These are phyloP conservation scores for Trematocara variabile DNA, from an alignment of 2,113 vertebrate species.

Conservation along the genomic window DNA sequence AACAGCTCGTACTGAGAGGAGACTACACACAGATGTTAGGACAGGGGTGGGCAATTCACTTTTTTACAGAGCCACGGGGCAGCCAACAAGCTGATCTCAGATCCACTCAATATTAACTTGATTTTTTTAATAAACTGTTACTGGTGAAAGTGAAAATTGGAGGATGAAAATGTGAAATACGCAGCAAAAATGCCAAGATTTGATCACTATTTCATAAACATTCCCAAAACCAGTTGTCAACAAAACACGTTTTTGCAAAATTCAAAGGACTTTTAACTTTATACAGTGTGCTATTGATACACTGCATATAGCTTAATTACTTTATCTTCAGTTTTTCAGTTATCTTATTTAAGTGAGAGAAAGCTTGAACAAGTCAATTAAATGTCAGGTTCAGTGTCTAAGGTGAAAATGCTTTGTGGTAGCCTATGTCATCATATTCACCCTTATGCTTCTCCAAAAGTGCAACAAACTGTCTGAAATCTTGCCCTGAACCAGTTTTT, in stretches of 20 bases:
- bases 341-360: background rate
- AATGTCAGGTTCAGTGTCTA: background rate
- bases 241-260: background rate
- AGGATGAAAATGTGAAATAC: background rate
- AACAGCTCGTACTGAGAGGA: background rate
- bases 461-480: background rate
- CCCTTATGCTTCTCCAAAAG: background rate
- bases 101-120: fast-evolving
- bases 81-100: background rate
- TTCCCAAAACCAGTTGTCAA: background rate
- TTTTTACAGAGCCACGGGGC: background rate
- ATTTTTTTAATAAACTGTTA: background rate
- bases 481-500: background rate
- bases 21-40: background rate
- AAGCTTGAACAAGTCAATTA: background rate
- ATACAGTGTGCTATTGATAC: background rate
- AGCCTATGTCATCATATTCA: background rate
- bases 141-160: background rate
- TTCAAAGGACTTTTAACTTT: background rate
- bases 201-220: background rate
- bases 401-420: background rate
- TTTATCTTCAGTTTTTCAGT: background rate
- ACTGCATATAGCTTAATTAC: background rate
- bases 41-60: background rate
- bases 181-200: background rate